Conservation (phyloP, 2,113 vertebrate genomes). For the Empidonax traillii region DNA sequence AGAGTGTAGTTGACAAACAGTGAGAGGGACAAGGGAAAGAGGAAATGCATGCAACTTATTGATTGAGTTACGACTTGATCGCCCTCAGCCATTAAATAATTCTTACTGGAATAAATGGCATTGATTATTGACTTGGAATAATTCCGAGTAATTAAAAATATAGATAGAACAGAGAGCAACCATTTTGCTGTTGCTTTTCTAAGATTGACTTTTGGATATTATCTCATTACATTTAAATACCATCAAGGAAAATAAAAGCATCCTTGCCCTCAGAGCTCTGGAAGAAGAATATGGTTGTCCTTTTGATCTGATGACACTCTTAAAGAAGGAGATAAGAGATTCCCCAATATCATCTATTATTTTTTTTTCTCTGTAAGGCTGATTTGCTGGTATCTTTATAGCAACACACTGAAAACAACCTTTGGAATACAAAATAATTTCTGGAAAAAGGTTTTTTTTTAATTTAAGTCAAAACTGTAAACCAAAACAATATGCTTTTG, state of each 20-base stretch:
- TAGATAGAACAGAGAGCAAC: neutral
- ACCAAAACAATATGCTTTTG: neutral
- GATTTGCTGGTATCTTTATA: neutral
- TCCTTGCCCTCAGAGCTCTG: neutral
- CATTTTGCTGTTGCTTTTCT: neutral
- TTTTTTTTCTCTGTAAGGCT: neutral
- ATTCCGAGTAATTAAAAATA: conserved; percentile 22
- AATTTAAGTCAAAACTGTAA: neutral
- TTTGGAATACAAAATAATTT: neutral
- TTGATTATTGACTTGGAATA: conserved; percentile 32
- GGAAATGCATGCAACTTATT: neutral
- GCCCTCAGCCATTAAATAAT: neutral
- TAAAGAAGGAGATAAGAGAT: neutral
- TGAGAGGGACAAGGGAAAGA: neutral
- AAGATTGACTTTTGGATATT: neutral
- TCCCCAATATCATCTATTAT: neutral
- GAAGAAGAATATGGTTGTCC: conserved; percentile 24
- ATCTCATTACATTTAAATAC: neutral
- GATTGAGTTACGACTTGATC: neutral
- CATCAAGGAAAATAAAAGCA: conserved; percentile 21
- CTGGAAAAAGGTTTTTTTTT: neutral
- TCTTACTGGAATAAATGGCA: conserved; percentile 25
- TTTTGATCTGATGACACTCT: neutral
- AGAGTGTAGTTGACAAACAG: neutral
- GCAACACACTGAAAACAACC: neutral